Conservation (phyloP, 2,888 invertebrate species). For the Seira musarum region DNA sequence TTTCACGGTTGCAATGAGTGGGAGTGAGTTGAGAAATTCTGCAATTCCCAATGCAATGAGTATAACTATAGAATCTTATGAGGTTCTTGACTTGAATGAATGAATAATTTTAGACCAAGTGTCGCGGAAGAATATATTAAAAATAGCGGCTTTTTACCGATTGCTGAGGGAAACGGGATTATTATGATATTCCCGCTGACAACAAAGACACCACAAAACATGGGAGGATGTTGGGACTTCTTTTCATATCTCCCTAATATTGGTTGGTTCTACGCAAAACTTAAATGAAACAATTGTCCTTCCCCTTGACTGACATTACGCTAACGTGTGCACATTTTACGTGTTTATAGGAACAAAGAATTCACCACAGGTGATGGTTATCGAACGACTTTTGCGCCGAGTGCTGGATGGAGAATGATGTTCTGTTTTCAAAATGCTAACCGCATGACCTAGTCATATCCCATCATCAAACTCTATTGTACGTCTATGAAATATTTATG, state of each 20-base stretch:
- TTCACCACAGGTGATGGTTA: too few species aligned
- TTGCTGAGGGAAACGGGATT: slow-evolving; percentile 63
- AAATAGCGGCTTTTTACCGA: slow-evolving; percentile 62
- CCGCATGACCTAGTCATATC: too few species aligned
- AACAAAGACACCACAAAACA: slow-evolving; percentile 57
- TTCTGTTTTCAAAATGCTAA: too few species aligned
- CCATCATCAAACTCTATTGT: too few species aligned
- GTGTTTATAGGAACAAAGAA: background rate
- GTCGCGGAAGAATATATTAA: slow-evolving; percentile 60
- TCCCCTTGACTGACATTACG: background rate
- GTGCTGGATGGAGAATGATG: too few species aligned
- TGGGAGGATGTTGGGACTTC: slow-evolving; percentile 67
- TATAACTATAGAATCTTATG: slow-evolving; percentile 5
- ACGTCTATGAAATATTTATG: too few species aligned
- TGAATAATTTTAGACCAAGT: slow-evolving; percentile 42
- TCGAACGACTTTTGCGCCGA: too few species aligned
- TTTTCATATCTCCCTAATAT: slow-evolving; percentile 60
- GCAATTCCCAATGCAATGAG: background rate
- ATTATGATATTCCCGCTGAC: slow-evolving; percentile 65
- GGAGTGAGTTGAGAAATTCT: slow-evolving; percentile 50
- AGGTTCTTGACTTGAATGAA: background rate
- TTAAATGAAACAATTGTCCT: background rate
- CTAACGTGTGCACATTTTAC: background rate
- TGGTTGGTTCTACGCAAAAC: slow-evolving; percentile 37
- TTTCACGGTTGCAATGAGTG: slow-evolving; percentile 69